phyloP scores from a whole-genome alignment of 2,113 vertebrate genomes.

The Nycticebus coucang region DNA sequence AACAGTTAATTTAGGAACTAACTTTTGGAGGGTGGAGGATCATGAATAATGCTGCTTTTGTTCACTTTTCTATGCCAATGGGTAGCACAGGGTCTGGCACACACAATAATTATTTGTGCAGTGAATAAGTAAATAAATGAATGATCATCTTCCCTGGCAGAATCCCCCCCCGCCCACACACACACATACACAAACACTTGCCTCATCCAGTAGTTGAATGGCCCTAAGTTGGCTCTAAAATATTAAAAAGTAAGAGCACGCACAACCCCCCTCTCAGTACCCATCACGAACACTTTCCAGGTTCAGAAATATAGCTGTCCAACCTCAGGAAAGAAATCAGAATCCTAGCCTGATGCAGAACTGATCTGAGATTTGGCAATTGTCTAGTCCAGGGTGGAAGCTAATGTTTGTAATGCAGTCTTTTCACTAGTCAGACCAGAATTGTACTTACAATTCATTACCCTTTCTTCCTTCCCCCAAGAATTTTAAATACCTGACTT shows the following conservation, averaged over 20 bases:
- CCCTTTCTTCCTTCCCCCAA: not conserved
- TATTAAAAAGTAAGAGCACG: not conserved
- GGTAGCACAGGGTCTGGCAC: not conserved
- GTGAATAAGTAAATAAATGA: not conserved
- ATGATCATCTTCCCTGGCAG: not conserved
- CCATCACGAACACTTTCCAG: not conserved
- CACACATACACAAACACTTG: accelerated
- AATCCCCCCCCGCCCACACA: too few species aligned
- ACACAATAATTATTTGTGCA: not conserved
- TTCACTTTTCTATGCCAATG: not conserved
- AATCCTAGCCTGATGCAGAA: not conserved
- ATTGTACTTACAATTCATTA: not conserved
- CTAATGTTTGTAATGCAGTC: not conserved
- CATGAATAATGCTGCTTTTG: not conserved
- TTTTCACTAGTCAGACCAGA: not conserved
- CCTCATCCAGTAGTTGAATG: not conserved
- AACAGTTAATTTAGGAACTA: not conserved
- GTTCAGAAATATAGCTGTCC: not conserved
- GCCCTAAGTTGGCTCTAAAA: not conserved
- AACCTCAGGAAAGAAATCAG: not conserved
- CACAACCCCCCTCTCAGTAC: not conserved
- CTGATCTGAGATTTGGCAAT: not conserved
- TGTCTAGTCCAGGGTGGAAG: not conserved
- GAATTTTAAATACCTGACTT: not conserved
- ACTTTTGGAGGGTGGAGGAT: too few species aligned